Evolutionary conservation across 2,113 vertebrate genomes (phyloP).

Genomic region (Scomber japonicus): DNA sequence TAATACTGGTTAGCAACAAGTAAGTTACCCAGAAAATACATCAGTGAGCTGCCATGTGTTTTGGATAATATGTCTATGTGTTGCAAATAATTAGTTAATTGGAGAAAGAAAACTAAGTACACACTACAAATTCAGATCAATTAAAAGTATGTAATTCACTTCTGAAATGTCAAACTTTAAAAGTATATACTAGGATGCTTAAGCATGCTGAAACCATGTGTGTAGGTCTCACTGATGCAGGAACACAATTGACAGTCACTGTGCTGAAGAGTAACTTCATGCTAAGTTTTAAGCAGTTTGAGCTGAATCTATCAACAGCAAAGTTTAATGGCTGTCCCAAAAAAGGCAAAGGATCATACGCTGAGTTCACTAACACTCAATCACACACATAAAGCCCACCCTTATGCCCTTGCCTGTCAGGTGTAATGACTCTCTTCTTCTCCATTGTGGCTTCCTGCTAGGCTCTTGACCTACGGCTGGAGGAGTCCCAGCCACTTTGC

Average conservation of each 20-base stretch:
- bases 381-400: background rate
- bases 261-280: background rate
- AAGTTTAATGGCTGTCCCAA: conserved; percentile 7
- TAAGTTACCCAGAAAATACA: background rate
- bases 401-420: conserved; percentile 55
- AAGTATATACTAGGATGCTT: background rate
- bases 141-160: background rate
- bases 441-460: conserved; percentile 31
- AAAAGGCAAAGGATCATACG: conserved; percentile 11
- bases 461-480: conserved; percentile 51
- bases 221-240: background rate
- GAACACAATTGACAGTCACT: background rate
- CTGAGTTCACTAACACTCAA: conserved; percentile 8
- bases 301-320: background rate
- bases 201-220: background rate
- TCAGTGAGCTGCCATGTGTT: background rate
- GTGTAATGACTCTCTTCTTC: conserved; percentile 57
- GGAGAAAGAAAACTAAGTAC: background rate
- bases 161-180: background rate
- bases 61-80: too few species aligned
- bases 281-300: background rate
- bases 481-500: conserved; percentile 48
- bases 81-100: background rate
- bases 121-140: background rate
- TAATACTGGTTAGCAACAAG: background rate